These are phyloP conservation scores for Eunapius fragilis DNA, from an alignment of 37 sponge, comb jelly and placozoan genomes.

Conservation along the genomic window DNA sequence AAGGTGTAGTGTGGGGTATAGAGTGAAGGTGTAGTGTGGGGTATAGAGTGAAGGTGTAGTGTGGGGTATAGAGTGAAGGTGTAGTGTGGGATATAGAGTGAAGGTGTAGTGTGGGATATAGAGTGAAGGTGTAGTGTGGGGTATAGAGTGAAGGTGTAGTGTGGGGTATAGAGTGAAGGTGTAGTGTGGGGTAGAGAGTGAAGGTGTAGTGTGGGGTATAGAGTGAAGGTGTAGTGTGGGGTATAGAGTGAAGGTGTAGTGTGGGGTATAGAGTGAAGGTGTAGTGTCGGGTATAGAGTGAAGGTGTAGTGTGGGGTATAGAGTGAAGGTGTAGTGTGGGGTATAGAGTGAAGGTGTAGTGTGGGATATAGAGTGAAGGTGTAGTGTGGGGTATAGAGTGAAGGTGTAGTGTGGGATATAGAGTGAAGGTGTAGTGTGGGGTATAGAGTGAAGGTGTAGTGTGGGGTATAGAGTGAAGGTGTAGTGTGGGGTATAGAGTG, in stretches of 20 bases:
- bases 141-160: background rate
- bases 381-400: constrained; percentile 12
- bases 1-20: constrained; percentile 9
- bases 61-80: background rate
- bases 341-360: background rate
- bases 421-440: background rate
- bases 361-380: background rate
- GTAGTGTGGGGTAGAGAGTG: too few relatives aligned
- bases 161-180: background rate
- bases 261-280: background rate
- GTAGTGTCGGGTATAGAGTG: too few relatives aligned
- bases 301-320: background rate
- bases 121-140: background rate
- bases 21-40: constrained; percentile 9
- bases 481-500: background rate
- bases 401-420: constrained; percentile 1
- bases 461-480: background rate
- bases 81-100: background rate
- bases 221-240: too few relatives aligned
- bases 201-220: background rate
- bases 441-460: background rate
- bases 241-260: background rate
- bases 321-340: background rate
- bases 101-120: too few relatives aligned
- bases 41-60: background rate